Evolutionary conservation across 2,888 invertebrate genomes (phyloP).

Genomic region (Conus canariensis): DNA sequence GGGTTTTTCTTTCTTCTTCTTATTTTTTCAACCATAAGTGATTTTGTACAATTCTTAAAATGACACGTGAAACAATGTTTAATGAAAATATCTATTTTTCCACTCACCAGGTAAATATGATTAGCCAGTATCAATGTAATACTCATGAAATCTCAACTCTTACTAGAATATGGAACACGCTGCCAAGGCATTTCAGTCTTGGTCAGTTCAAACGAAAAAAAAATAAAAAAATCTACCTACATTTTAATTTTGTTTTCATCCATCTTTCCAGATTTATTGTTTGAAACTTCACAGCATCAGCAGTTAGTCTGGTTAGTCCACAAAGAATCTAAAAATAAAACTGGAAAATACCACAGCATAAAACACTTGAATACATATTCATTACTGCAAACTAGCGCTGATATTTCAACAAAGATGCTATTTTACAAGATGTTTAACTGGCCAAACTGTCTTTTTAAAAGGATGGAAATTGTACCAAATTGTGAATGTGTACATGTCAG

Average conservation of each 20-base stretch:
- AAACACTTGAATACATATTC: background rate
- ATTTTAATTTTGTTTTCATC: too few species aligned
- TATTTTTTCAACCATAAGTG: too few species aligned
- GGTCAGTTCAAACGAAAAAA: background rate
- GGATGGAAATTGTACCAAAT: background rate
- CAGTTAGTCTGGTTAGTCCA: background rate
- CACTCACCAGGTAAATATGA: too few species aligned
- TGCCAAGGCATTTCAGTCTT: background rate
- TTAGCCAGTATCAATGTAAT: too few species aligned
- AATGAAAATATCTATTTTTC: too few species aligned
- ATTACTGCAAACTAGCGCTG: background rate
- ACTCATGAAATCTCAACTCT: too few species aligned
- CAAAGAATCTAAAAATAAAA: background rate
- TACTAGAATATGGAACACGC: background rate
- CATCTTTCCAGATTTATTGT: background rate
- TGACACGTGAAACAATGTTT: too few species aligned
- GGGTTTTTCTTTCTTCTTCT: too few species aligned
- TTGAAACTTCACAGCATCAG: background rate
- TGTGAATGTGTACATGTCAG: slow-evolving; percentile 25
- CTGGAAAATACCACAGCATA: background rate
- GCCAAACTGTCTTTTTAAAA: background rate
- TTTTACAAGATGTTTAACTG: too few species aligned
- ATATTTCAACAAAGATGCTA: background rate
- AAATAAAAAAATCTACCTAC: background rate
- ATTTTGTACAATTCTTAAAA: too few species aligned